Evolutionary conservation across 2,888 invertebrate genomes (phyloP).

Genomic region (Polyommatus iphigenia): DNA sequence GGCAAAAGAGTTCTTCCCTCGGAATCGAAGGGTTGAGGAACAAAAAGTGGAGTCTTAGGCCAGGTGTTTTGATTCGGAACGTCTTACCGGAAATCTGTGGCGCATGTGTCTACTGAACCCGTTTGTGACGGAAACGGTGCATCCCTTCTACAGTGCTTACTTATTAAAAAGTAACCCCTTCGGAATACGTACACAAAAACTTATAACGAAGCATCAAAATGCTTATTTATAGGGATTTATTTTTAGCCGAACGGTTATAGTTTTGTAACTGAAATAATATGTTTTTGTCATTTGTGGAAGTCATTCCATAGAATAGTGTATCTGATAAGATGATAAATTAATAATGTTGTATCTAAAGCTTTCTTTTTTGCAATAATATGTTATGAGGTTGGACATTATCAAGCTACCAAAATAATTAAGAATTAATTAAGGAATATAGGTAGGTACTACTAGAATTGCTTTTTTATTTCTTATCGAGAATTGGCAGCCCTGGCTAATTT

Average conservation of each 20-base stretch:
- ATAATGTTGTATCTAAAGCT: too few relatives aligned
- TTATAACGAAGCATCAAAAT: slow-evolving; percentile 33
- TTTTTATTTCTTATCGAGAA: neutral
- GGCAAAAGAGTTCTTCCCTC: slow-evolving; percentile 65
- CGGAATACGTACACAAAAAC: slow-evolving; percentile 36
- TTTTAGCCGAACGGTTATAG: neutral
- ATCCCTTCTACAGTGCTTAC: slow-evolving; percentile 64
- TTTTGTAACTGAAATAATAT: neutral
- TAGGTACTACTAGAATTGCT: neutral
- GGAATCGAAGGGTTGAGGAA: slow-evolving; percentile 63
- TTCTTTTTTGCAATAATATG: too few relatives aligned
- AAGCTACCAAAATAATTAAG: too few relatives aligned
- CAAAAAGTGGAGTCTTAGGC: slow-evolving; percentile 65
- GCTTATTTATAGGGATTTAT: slow-evolving; percentile 11
- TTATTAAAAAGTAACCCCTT: slow-evolving; percentile 57
- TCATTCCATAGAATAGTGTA: neutral
- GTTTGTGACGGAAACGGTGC: slow-evolving; percentile 70
- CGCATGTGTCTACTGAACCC: slow-evolving; percentile 71
- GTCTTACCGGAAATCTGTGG: slow-evolving; percentile 76
- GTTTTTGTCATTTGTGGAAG: neutral
- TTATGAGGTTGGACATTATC: too few relatives aligned
- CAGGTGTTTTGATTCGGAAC: slow-evolving; percentile 70
- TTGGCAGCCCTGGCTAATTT: neutral
- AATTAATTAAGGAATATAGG: too few relatives aligned
- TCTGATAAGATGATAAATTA: too few relatives aligned